phyloP scores from a whole-genome alignment of 2,113 vertebrate genomes.

The Dryoscopus gambensis region DNA sequence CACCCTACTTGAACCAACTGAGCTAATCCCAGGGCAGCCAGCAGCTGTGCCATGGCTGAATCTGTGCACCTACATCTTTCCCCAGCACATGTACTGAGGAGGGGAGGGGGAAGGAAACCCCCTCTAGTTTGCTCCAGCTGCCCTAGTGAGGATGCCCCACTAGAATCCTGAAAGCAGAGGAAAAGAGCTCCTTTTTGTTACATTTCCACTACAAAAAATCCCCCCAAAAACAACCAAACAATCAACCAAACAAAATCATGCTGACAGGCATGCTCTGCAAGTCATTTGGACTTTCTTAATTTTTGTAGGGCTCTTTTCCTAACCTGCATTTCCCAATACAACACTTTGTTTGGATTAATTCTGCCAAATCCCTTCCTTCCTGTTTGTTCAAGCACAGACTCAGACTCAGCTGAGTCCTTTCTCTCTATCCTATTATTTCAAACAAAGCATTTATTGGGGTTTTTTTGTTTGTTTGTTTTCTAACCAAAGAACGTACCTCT shows the following conservation, averaged over 20 bases:
- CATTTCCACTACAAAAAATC: background rate
- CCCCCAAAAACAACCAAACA: background rate
- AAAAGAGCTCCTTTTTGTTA: background rate
- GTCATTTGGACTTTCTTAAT: background rate
- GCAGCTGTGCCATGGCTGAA: background rate
- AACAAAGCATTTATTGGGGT: background rate
- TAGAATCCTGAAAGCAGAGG: background rate
- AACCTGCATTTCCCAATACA: background rate
- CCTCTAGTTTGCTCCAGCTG: rapidly evolving
- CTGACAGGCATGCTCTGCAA: background rate
- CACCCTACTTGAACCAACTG: background rate
- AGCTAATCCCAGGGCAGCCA: background rate
- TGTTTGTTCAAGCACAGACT: background rate
- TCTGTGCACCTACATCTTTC: background rate
- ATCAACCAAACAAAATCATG: background rate
- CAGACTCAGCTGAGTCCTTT: background rate
- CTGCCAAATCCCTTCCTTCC: constrained; percentile 17
- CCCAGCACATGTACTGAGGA: background rate
- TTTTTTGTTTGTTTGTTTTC: background rate
- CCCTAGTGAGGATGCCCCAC: background rate
- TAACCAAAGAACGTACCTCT: background rate
- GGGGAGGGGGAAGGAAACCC: background rate
- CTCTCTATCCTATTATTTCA: background rate
- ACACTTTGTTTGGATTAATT: background rate
- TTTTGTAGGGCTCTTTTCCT: background rate